A percentile compares a stretch with the other conserved stretches of the same genome.
Evolutionary conservation across 2,113 vertebrate species (phyloP).

Genomic region (Morphnarchus princeps): DNA sequence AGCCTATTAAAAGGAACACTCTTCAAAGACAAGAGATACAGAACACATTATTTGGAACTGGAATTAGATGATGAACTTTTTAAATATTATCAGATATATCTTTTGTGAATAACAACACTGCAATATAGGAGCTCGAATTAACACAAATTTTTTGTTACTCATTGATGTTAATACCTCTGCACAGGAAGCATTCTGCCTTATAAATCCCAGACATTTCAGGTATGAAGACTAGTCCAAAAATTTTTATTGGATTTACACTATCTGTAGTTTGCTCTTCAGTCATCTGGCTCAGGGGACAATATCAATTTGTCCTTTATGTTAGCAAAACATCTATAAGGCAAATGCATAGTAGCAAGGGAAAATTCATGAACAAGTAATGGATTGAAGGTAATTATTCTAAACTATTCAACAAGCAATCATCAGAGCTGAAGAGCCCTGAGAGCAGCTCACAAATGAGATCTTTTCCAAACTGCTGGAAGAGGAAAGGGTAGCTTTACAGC

Average conservation of each 20-base stretch:
- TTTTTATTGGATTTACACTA: not conserved
- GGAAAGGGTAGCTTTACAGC: not conserved
- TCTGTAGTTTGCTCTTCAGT: not conserved
- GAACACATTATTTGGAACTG: not conserved
- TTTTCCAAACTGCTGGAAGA: not conserved
- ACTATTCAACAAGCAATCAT: not conserved
- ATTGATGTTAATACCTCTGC: not conserved
- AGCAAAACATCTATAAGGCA: not conserved
- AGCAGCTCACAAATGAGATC: not conserved
- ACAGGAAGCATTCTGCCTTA: not conserved
- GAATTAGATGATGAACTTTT: not conserved
- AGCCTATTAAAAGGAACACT: not conserved
- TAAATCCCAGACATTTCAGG: not conserved
- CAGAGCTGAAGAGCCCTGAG: not conserved
- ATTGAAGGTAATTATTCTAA: not conserved
- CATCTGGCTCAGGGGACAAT: not conserved
- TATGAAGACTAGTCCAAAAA: not conserved
- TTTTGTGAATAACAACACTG: not conserved
- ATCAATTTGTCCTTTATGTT: not conserved
- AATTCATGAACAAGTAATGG: not conserved
- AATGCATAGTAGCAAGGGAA: not conserved
- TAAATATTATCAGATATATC: not conserved
- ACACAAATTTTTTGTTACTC: not conserved
- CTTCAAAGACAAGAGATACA: not conserved
- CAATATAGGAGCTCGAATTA: not conserved